Conservation (phyloP, 2,797 vertebrate genomes). For the Acipenser ruthenus region DNA sequence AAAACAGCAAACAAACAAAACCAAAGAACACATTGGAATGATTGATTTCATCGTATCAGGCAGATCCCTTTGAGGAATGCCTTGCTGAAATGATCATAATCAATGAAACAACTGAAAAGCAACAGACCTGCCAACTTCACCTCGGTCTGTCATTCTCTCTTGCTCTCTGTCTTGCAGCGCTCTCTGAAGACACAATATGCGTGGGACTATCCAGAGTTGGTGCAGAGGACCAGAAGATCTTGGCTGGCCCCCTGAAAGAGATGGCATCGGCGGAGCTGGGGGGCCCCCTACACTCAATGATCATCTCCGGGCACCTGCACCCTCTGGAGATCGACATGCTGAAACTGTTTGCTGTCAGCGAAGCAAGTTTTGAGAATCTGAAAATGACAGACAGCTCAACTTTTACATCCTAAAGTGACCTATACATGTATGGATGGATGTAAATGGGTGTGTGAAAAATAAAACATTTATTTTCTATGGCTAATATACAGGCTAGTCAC, state of each 20-base stretch:
- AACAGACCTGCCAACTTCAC: too few relatives aligned
- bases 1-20: too few relatives aligned
- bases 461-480: too few relatives aligned
- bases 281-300: constrained; percentile 77
- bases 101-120: too few relatives aligned
- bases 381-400: constrained; percentile 49
- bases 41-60: too few relatives aligned
- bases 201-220: constrained; percentile 85
- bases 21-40: too few relatives aligned
- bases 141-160: too few relatives aligned
- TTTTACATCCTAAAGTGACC: constrained; percentile 36
- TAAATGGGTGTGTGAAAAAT: too few relatives aligned
- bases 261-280: constrained; percentile 75
- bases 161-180: constrained; percentile 43
- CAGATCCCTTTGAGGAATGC: too few relatives aligned
- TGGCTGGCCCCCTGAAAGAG: constrained; percentile 60
- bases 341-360: constrained; percentile 58
- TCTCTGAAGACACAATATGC: constrained; percentile 79
- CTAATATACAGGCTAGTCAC: too few relatives aligned
- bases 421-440: too few relatives aligned
- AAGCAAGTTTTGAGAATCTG: constrained; percentile 42
- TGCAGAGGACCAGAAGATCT: constrained; percentile 71
- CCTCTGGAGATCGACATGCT: constrained; percentile 90
- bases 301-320: constrained; percentile 78
- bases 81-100: too few relatives aligned